phyloP scores from a whole-genome alignment of 2,113 vertebrate genomes.

The Hiodon alosoides region DNA sequence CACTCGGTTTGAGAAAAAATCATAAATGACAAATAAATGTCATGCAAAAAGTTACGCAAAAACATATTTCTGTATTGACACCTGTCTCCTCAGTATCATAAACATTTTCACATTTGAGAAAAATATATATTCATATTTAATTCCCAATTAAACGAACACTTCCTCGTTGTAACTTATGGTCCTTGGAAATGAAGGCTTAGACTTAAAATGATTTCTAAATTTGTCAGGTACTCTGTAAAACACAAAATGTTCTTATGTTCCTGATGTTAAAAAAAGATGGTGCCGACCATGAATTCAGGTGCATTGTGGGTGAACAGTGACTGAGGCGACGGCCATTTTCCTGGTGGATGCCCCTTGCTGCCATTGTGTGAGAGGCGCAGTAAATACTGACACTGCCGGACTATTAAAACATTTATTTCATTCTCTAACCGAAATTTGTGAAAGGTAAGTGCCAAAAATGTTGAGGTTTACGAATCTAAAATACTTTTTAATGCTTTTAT shows the following conservation, averaged over 20 bases:
- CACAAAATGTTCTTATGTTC: background rate
- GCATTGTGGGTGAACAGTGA: constrained; percentile 13
- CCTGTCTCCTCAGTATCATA: too few relatives aligned
- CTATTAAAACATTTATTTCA: background rate
- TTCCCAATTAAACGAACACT: too few relatives aligned
- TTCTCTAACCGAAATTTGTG: background rate
- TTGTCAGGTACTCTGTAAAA: too few relatives aligned
- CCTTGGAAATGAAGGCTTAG: background rate
- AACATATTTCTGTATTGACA: too few relatives aligned
- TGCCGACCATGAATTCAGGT: background rate
- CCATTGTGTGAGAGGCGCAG: constrained; percentile 21
- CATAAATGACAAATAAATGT: too few relatives aligned
- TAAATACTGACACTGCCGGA: constrained; percentile 18
- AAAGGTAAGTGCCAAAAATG: constrained; percentile 1
- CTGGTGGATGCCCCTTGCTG: constrained; percentile 3
- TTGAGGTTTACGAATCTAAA: background rate
- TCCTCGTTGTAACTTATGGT: too few relatives aligned
- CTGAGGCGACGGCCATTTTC: constrained; percentile 18
- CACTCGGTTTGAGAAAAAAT: too few relatives aligned
- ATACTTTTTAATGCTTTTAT: background rate
- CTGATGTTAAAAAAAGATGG: background rate
- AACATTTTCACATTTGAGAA: too few relatives aligned
- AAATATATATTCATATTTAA: too few relatives aligned
- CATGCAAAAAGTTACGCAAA: too few relatives aligned
- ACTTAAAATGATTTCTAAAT: background rate